Percentiles rank a stretch among this genome's conserved stretches.
These are phyloP conservation scores for Trichomycterus rosablanca DNA, from an alignment of 2,113 vertebrate genomes.

Conservation along the genomic window DNA sequence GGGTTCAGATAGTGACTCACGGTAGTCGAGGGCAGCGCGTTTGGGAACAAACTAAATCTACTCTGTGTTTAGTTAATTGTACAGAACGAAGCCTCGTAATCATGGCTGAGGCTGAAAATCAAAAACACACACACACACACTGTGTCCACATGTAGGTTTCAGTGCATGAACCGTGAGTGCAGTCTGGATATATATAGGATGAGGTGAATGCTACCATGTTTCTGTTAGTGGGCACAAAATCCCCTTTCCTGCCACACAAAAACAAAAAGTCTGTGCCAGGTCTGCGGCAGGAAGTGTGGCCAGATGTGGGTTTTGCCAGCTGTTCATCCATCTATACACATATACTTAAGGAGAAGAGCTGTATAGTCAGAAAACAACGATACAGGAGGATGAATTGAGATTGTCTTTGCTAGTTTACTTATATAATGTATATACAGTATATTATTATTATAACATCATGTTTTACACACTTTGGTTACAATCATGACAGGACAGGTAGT, in stretches of 20 bases:
- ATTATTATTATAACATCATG: too few relatives aligned
- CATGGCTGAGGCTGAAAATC: background rate
- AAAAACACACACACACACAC: background rate
- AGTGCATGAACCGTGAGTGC: background rate
- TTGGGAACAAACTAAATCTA: slow-evolving; percentile 1
- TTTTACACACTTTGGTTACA: too few relatives aligned
- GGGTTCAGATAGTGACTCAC: background rate
- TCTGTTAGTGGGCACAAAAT: slow-evolving; percentile 22
- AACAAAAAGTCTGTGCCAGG: slow-evolving; percentile 31
- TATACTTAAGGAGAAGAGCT: slow-evolving; percentile 9
- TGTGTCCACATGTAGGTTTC: background rate
- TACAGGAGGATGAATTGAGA: too few relatives aligned
- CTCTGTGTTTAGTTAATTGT: slow-evolving; percentile 11
- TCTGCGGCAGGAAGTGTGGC: slow-evolving; percentile 38
- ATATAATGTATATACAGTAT: too few relatives aligned
- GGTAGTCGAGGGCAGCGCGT: background rate
- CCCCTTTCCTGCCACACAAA: slow-evolving; percentile 33
- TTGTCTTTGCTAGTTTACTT: too few relatives aligned
- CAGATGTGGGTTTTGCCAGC: slow-evolving; percentile 19
- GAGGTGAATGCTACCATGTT: background rate
- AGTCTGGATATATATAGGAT: slow-evolving; percentile 18
- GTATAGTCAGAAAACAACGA: background rate
- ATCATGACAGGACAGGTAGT: too few relatives aligned
- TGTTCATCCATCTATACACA: slow-evolving; percentile 15
- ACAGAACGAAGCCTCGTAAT: slow-evolving; percentile 24